A percentile compares a stretch with the other conserved stretches of the same genome.
Conservation (phyloP, 1,140 invertebrate genomes). For the Centruroides sculpturatus region DNA sequence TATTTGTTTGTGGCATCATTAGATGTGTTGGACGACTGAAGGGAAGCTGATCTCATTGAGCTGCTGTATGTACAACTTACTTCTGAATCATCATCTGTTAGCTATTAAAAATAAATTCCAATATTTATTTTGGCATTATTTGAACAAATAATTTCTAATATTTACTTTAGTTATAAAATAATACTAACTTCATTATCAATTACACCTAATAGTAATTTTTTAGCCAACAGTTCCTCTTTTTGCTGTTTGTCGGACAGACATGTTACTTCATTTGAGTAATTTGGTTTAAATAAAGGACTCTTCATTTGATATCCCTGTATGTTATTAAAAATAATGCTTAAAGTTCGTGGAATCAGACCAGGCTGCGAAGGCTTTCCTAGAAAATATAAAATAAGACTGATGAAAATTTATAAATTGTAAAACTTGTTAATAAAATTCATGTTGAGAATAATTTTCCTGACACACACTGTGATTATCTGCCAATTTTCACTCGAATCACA, state of each 20-base stretch:
- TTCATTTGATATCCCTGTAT: slow-evolving; percentile 53
- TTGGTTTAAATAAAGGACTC: slow-evolving; percentile 28
- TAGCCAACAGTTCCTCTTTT: background rate
- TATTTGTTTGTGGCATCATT: background rate
- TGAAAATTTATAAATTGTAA: too few species aligned
- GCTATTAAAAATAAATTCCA: background rate
- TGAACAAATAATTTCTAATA: background rate
- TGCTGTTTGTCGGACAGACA: slow-evolving; percentile 26
- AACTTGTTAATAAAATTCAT: too few species aligned
- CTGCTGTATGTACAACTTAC: background rate
- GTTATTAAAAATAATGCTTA: too few species aligned
- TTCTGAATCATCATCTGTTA: background rate
- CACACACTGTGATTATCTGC: too few species aligned
- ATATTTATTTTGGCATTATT: background rate
- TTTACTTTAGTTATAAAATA: slow-evolving; percentile 21
- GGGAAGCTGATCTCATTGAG: too few species aligned
- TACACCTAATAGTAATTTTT: background rate
- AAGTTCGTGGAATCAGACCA: too few species aligned
- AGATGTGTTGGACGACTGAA: too few species aligned
- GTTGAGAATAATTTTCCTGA: too few species aligned
- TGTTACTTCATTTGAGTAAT: slow-evolving; percentile 33
- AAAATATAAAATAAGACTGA: too few species aligned
- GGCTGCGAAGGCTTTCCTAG: too few species aligned
- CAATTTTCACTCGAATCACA: too few species aligned
- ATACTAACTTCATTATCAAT: slow-evolving; percentile 22